These are phyloP conservation scores for Drosophila obscura DNA, from an alignment of 1,140 invertebrate species.

Conservation along the genomic window DNA sequence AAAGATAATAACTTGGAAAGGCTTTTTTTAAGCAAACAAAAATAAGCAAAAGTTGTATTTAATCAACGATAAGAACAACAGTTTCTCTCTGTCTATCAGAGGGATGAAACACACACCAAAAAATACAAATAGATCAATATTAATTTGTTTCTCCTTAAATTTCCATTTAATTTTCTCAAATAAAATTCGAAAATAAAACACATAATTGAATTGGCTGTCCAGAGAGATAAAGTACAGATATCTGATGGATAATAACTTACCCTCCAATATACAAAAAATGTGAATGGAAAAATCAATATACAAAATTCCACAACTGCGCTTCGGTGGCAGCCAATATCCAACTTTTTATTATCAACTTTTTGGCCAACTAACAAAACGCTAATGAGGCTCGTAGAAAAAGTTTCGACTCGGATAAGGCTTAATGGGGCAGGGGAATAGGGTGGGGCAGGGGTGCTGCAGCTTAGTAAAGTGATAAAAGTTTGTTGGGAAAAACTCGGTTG, in stretches of 20 bases:
- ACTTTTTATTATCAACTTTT: conserved; percentile 68
- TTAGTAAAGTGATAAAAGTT: conserved; percentile 62
- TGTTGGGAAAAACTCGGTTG: conserved; percentile 31
- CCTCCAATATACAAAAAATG: conserved; percentile 28
- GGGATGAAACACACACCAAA: no score
- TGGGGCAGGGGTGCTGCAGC: not conserved
- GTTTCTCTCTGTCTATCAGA: no score
- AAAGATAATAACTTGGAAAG: no score
- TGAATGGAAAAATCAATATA: conserved; percentile 23
- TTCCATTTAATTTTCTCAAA: not conserved
- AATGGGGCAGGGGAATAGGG: not conserved
- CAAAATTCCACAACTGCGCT: conserved; percentile 22
- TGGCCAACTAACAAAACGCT: conserved; percentile 62
- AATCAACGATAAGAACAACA: no score
- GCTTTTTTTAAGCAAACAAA: no score
- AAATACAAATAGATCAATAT: no score
- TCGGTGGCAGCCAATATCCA: conserved; percentile 1
- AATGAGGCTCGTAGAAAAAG: conserved; percentile 66
- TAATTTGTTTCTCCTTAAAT: not conserved
- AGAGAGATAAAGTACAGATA: not conserved
- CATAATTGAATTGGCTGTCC: conserved; percentile 38
- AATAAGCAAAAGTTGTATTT: no score
- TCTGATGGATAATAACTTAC: conserved; percentile 26
- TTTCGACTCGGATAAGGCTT: conserved; percentile 47
- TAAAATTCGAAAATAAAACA: conserved; percentile 3